phyloP scores from a whole-genome alignment of 2,797 vertebrate species.

The Benthosema pterotum region DNA sequence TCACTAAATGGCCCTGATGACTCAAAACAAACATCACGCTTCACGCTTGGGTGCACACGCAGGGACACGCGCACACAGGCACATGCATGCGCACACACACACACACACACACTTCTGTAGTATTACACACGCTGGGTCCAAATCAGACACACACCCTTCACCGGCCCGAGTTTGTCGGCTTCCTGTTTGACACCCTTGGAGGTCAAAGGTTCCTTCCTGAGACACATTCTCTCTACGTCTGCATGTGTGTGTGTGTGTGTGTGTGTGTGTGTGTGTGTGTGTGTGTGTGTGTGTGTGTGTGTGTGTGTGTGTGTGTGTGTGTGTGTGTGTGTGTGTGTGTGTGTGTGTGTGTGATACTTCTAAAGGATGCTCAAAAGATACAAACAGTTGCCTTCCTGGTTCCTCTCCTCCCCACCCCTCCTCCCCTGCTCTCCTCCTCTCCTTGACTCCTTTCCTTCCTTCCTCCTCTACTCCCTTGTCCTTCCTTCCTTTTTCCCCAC shows the following conservation, averaged over 20 bases:
- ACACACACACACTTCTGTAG: neutral
- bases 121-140: too few species aligned
- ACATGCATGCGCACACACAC: slow-evolving; percentile 5
- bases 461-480: neutral
- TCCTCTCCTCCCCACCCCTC: neutral
- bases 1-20: slow-evolving; percentile 13
- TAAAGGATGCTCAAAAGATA: neutral
- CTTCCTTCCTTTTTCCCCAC: slow-evolving; percentile 26
- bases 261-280: neutral
- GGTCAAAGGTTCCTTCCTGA: slow-evolving; percentile 54
- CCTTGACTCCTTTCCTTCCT: neutral
- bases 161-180: slow-evolving; percentile 1
- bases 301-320: neutral
- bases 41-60: slow-evolving; percentile 9
- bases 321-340: neutral
- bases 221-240: slow-evolving; percentile 17
- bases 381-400: too few species aligned
- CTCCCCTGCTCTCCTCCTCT: neutral
- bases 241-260: too few species aligned
- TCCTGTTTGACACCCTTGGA: slow-evolving; percentile 28
- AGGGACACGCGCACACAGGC: slow-evolving; percentile 11
- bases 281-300: neutral
- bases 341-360: neutral
- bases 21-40: slow-evolving; percentile 49
- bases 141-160: too few species aligned